Percentiles rank a stretch among this genome's conserved stretches.
Evolutionary conservation across 2,113 vertebrate species (phyloP).

Genomic region (Centropus unirufus): DNA sequence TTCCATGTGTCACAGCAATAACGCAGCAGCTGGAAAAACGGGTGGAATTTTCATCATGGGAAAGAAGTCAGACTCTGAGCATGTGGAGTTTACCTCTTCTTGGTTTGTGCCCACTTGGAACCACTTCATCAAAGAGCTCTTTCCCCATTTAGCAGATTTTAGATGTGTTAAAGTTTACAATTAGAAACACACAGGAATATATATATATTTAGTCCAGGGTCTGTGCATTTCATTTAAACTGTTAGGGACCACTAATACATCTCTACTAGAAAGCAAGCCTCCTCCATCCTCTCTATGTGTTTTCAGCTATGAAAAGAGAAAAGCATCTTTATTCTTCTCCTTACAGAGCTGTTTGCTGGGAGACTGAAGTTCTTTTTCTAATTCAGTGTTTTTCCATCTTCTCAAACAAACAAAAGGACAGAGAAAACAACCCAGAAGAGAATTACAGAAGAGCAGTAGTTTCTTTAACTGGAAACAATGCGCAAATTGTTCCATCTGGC

Average conservation of each 20-base stretch:
- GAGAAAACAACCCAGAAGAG: background rate
- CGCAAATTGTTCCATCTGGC: slow-evolving; percentile 24
- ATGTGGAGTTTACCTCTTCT: background rate
- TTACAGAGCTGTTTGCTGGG: background rate
- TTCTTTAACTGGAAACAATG: slow-evolving; percentile 32
- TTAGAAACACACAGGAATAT: background rate
- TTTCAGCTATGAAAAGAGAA: background rate
- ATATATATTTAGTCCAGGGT: no score
- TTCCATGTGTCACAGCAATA: background rate
- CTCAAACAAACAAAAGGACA: background rate
- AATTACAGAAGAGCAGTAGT: background rate
- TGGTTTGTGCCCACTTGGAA: background rate
- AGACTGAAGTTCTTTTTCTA: background rate
- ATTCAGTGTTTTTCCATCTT: background rate
- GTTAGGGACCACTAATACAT: background rate
- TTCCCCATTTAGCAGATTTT: background rate
- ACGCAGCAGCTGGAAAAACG: background rate
- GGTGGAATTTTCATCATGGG: background rate
- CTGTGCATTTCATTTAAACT: background rate
- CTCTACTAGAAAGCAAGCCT: background rate
- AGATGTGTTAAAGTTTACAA: background rate
- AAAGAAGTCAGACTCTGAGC: background rate
- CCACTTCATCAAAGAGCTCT: background rate
- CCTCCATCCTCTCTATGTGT: background rate
- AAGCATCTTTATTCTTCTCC: background rate